Evolutionary conservation across 2,113 vertebrate species (phyloP).

Genomic region (Aplodontia rufa): DNA sequence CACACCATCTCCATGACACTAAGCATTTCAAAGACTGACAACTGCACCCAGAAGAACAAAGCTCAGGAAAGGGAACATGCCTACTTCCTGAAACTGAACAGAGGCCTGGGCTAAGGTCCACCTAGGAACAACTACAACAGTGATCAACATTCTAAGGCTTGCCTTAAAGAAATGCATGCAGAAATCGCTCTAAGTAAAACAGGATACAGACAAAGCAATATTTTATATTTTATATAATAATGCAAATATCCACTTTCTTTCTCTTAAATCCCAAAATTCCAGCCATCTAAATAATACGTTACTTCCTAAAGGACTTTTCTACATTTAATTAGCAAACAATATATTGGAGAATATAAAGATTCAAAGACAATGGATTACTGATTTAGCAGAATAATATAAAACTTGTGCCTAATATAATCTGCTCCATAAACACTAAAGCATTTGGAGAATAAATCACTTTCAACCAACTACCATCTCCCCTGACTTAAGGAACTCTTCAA

Average conservation of each 20-base stretch:
- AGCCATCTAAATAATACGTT: background rate
- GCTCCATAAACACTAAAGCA: slow-evolving; percentile 43
- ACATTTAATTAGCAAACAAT: slow-evolving; percentile 27
- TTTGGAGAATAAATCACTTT: slow-evolving; percentile 43
- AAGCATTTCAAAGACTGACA: slow-evolving; percentile 21
- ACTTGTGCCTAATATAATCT: background rate
- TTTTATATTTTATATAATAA: background rate
- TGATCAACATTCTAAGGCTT: background rate
- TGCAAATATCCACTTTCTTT: background rate
- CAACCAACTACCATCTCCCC: background rate
- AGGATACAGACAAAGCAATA: background rate
- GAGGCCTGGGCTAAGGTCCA: background rate
- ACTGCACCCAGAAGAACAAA: background rate
- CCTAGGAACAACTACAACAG: background rate
- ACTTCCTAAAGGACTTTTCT: slow-evolving; percentile 28
- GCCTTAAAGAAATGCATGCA: background rate
- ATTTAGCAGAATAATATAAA: slow-evolving; percentile 20
- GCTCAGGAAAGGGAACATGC: background rate
- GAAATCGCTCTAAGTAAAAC: background rate
- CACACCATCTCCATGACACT: background rate
- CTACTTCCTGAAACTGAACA: background rate
- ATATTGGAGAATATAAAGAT: background rate
- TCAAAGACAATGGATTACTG: background rate
- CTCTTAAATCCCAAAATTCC: background rate
- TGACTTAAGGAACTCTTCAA: background rate